phyloP scores from a whole-genome alignment of 2,888 invertebrate genomes.

The Junonia oenone region DNA sequence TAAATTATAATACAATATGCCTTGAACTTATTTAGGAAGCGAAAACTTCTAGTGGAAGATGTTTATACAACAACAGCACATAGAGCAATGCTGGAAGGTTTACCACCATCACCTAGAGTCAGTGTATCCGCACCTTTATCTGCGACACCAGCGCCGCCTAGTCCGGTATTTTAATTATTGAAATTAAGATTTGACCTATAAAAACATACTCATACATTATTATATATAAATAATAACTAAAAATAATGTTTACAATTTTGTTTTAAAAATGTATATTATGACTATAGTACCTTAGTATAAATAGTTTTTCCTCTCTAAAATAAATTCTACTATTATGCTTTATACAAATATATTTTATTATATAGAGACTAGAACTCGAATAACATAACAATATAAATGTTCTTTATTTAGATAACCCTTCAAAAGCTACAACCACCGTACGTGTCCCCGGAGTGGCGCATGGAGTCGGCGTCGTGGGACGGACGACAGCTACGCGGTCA shows the following conservation, averaged over 20 bases:
- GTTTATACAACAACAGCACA: constrained; percentile 42
- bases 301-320: too few relatives aligned
- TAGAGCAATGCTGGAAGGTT: constrained; percentile 24
- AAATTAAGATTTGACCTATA: too few relatives aligned
- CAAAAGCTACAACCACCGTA: constrained; percentile 31
- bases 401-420: constrained; percentile 34
- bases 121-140: constrained; percentile 35
- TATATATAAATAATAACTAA: constrained; percentile 16
- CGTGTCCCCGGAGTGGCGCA: constrained; percentile 56
- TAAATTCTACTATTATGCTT: too few relatives aligned
- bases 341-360: background rate
- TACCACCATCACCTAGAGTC: constrained; percentile 15
- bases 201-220: too few relatives aligned
- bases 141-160: constrained; percentile 31
- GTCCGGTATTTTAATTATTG: too few relatives aligned
- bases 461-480: constrained; percentile 51
- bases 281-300: too few relatives aligned
- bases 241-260: too few relatives aligned
- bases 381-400: too few relatives aligned
- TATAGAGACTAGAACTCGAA: too few relatives aligned
- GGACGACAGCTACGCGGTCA: constrained; percentile 38
- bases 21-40: constrained; percentile 15
- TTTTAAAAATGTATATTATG: too few relatives aligned
- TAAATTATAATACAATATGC: background rate
- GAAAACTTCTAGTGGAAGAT: constrained; percentile 38